A percentile compares a stretch with the other conserved stretches of the same genome.
phyloP scores from a whole-genome alignment of 2,888 invertebrate genomes.

The Pseudococcus jackbeardsleyi region DNA sequence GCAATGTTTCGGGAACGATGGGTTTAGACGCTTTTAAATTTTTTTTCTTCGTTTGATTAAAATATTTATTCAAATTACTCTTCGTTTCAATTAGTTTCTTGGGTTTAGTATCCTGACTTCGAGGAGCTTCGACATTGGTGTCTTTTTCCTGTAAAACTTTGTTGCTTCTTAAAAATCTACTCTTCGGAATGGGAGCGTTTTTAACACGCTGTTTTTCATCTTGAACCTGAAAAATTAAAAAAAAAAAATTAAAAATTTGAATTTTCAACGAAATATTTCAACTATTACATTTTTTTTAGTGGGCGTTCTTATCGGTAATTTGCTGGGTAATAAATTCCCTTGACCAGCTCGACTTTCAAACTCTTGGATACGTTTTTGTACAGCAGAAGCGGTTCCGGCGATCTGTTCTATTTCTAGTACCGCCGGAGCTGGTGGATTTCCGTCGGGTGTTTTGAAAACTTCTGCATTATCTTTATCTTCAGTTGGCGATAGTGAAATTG shows the following conservation, averaged over 20 bases:
- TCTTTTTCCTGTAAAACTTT: not conserved
- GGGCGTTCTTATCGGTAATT: constrained; percentile 40
- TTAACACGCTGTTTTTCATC: not conserved
- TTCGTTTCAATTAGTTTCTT: not conserved
- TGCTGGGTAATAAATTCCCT: not conserved
- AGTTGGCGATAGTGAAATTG: not conserved
- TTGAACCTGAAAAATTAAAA: not conserved
- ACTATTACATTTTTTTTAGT: not conserved
- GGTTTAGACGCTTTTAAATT: not conserved
- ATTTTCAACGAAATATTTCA: not conserved
- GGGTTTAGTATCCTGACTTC: not conserved
- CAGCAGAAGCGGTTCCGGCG: not conserved
- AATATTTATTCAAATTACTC: not conserved
- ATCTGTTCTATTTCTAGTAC: not conserved
- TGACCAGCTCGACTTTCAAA: constrained; percentile 13
- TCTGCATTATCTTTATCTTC: no score
- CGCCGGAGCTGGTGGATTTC: not conserved
- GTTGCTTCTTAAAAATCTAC: not conserved
- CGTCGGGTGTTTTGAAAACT: not conserved
- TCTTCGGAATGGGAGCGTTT: not conserved
- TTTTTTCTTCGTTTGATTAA: not conserved
- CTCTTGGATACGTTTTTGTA: constrained; percentile 54
- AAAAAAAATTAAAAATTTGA: not conserved
- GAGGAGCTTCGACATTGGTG: no score
- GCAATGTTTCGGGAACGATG: not conserved